These are phyloP conservation scores for Agrochola circellaris DNA, from an alignment of 2,888 invertebrate genomes.

Conservation along the genomic window DNA sequence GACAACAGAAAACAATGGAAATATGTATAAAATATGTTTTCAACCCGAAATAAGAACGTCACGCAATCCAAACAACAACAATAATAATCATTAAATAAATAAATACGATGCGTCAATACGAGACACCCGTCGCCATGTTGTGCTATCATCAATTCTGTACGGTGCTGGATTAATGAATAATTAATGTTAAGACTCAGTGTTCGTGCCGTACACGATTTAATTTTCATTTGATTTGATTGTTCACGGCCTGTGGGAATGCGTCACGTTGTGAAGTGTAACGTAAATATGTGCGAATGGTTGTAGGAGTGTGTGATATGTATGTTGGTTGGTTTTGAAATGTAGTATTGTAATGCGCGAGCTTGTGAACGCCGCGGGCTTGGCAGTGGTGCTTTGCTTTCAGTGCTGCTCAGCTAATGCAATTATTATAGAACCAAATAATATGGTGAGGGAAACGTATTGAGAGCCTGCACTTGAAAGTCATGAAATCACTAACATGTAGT, in stretches of 20 bases:
- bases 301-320: conserved; percentile 27
- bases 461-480: no score
- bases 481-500: background rate
- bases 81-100: conserved; percentile 16
- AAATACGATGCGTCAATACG: conserved; percentile 64
- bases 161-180: conserved; percentile 77
- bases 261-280: conserved; percentile 69
- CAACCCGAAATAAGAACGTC: conserved; percentile 1
- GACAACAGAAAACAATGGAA: background rate
- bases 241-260: conserved; percentile 66
- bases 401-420: background rate
- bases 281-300: conserved; percentile 66
- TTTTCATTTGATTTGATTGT: conserved; percentile 80
- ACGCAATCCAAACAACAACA: conserved; percentile 29
- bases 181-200: conserved; percentile 80
- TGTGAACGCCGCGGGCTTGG: conserved; percentile 2
- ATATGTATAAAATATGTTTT: no score
- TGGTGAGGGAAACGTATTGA: background rate
- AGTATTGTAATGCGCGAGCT: conserved; percentile 26
- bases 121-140: conserved; percentile 72
- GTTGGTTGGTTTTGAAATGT: conserved; percentile 32
- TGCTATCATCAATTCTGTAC: conserved; percentile 79
- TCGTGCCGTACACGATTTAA: conserved; percentile 78
- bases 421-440: background rate
- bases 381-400: background rate